Evolutionary conservation across 2,797 vertebrate genomes (phyloP), one percentile per base, ranked within the genome.

Genomic region (Okamejei kenojei): DNA sequence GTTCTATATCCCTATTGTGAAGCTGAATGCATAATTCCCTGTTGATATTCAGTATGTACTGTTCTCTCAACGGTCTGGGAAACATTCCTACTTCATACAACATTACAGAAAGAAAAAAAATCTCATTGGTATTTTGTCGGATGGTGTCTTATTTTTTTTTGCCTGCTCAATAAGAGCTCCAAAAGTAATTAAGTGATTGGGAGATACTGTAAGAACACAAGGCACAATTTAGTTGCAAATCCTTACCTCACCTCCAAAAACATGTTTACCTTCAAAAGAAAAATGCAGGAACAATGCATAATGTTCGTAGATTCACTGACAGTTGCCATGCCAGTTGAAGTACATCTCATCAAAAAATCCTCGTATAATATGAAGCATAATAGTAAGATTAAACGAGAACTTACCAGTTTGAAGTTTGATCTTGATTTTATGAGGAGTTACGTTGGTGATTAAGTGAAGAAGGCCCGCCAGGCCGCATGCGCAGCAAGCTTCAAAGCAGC

Each of bases 171-270:
- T 65, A 68, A 19, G 15, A 86, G 13, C 84, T 88, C n/a, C 63
- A 35, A 88, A 88, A 88, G 32, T 88, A 88, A 23, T 88, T 88
- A 35, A 68, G 19, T 88, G n/a, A 11, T 88, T 88, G n/a, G 65
- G 84, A 88, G 63, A 35, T 35, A 19, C 84, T 19, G 23, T 35
- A 19, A 68, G 17, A 32, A 88, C n/a, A 68, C 61, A 88, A 68
- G 15, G n/a, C 61, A 35, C 63, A 88, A 88, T 10, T 32, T 88
- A 65, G 35, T 35, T 88, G 61, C 61, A 88, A 88, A 32, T 88
- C 84, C 17, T 88, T 68, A 68, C n/a, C 84, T 88, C n/a, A 13
- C 63, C 63, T 32, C 15, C 1, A 65, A 68, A 17, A 32, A 2
- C 61, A 88, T 7, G 13, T 84, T 88, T 84, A 84, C 17, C 61